Evolutionary conservation across 2,113 vertebrate genomes (phyloP).

Genomic region (Onychostruthus taczanowskii): DNA sequence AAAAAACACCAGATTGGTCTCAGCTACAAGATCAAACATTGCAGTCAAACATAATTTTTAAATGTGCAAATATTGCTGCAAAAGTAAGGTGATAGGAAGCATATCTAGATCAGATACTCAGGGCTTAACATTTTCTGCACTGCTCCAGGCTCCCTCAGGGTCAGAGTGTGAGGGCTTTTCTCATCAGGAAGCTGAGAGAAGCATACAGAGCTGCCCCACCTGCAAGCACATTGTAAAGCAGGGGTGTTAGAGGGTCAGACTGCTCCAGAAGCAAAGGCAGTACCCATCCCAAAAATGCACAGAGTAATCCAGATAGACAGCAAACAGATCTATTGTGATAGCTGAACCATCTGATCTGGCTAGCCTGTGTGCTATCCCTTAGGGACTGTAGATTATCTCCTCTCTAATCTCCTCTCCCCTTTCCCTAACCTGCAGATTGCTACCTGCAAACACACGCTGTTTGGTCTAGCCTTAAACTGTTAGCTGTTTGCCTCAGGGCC

Average conservation of each 20-base stretch:
- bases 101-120: background rate
- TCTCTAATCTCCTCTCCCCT: conserved; percentile 1
- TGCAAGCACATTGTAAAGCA: background rate
- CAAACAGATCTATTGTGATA: background rate
- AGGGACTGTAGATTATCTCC: conserved; percentile 3
- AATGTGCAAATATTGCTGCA: background rate
- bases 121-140: background rate
- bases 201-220: background rate
- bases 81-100: background rate
- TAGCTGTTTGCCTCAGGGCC: background rate
- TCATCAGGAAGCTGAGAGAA: background rate
- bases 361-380: background rate
- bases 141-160: background rate
- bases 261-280: background rate
- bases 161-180: background rate
- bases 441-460: background rate
- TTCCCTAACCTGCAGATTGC: background rate
- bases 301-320: background rate
- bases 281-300: background rate
- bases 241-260: background rate
- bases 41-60: background rate
- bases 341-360: background rate
- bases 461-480: conserved; percentile 23
- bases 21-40: background rate
- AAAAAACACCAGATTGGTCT: background rate